Conservation (phyloP, 2,888 invertebrate genomes). For the Pycnomerus fuliginosus region DNA sequence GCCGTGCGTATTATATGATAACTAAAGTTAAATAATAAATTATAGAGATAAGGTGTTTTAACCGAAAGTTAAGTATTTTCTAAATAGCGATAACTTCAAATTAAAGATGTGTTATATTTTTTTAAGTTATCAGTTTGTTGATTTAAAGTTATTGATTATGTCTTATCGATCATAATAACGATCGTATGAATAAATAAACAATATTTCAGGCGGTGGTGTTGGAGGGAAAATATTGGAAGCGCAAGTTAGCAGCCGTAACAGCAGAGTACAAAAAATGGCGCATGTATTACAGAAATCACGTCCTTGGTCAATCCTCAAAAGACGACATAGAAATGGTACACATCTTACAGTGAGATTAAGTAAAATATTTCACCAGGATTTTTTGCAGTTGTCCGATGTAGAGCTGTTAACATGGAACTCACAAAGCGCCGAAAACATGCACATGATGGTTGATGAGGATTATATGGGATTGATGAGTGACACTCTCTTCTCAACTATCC, state of each 20-base stretch:
- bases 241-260: slow-evolving; percentile 92
- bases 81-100: too few species aligned
- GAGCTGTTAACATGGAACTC: slow-evolving; percentile 73
- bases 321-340: slow-evolving; percentile 76
- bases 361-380: not conserved
- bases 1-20: too few species aligned
- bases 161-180: too few species aligned
- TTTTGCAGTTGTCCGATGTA: slow-evolving; percentile 66
- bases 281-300: slow-evolving; percentile 81
- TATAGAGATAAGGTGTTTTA: too few species aligned
- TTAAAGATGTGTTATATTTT: too few species aligned
- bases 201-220: slow-evolving; percentile 84
- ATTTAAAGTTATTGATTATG: too few species aligned
- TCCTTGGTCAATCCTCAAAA: slow-evolving; percentile 71
- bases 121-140: too few species aligned
- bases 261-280: slow-evolving; percentile 99
- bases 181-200: not conserved
- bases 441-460: slow-evolving; percentile 82
- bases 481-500: slow-evolving; percentile 85
- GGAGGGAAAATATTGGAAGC: slow-evolving; percentile 99
- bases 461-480: slow-evolving; percentile 87
- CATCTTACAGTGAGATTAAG: not conserved
- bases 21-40: too few species aligned
- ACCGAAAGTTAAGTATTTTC: too few species aligned
- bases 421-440: slow-evolving; percentile 64